A percentile compares a stretch with the other conserved stretches of the same genome.
These are phyloP conservation scores for Thaleichthys pacificus DNA, from an alignment of 2,797 vertebrate genomes.

Conservation along the genomic window DNA sequence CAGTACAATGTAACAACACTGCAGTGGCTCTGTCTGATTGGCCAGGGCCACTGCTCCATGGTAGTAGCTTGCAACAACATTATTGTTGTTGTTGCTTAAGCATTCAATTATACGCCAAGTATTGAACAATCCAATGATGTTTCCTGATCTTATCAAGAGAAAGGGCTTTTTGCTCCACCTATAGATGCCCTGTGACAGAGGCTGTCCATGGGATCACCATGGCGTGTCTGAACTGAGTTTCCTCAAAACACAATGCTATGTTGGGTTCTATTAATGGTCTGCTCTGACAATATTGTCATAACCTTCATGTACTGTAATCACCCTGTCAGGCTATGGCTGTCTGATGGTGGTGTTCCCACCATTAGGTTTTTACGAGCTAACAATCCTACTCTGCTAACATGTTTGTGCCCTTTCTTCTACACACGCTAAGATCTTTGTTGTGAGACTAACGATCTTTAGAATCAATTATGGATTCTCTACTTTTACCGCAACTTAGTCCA, in stretches of 20 bases:
- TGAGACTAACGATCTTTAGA: slow-evolving; percentile 39
- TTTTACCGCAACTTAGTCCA: slow-evolving; percentile 49
- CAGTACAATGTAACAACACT: not conserved
- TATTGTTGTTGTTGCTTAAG: not conserved
- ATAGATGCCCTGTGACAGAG: slow-evolving; percentile 2
- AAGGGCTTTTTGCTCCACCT: not conserved
- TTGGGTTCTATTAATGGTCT: slow-evolving; percentile 27
- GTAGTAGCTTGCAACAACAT: not conserved
- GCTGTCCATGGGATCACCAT: not conserved
- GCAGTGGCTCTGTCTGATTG: not conserved
- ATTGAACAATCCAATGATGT: no score
- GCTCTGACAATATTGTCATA: slow-evolving; percentile 25
- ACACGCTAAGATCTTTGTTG: slow-evolving; percentile 14
- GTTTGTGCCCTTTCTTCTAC: slow-evolving; percentile 8
- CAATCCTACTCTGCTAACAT: slow-evolving; percentile 18
- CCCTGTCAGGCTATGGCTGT: slow-evolving; percentile 22
- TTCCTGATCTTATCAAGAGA: not conserved
- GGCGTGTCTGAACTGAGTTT: slow-evolving; percentile 12
- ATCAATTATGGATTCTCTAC: slow-evolving; percentile 45
- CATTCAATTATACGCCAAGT: no score
- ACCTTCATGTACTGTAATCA: slow-evolving; percentile 22
- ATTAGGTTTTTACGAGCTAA: slow-evolving; percentile 21
- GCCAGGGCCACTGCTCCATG: not conserved
- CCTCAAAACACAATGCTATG: slow-evolving; percentile 29
- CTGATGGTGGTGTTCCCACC: slow-evolving; percentile 27